Conservation (phyloP, 2,888 invertebrate genomes). For the Aleiodes leptofemur region DNA sequence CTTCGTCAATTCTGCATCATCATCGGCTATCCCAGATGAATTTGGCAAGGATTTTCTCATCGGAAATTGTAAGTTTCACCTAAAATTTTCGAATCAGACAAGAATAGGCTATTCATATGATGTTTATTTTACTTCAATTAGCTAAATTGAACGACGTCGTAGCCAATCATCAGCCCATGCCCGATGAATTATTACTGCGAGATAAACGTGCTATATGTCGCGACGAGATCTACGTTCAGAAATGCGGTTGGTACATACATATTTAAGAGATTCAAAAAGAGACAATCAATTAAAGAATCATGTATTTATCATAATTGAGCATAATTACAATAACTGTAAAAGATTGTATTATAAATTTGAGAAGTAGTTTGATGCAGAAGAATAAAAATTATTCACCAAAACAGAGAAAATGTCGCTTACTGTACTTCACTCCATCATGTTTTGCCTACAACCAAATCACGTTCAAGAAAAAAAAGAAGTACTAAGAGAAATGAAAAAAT, state of each 20-base stretch:
- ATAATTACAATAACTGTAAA: conserved; percentile 7
- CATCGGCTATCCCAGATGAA: conserved; percentile 3
- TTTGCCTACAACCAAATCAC: too few species aligned
- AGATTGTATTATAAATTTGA: neutral
- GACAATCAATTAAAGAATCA: too few species aligned
- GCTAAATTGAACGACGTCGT: neutral
- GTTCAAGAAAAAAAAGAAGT: too few species aligned
- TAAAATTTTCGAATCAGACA: neutral
- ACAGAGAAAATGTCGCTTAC: neutral
- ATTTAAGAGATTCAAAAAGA: too few species aligned
- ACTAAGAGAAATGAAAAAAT: too few species aligned
- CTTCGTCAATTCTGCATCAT: neutral
- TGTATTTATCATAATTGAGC: neutral
- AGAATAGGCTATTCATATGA: neutral
- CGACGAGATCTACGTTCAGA: too few species aligned
- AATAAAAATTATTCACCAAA: conserved; percentile 2
- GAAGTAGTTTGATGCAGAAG: neutral
- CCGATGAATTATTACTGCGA: neutral
- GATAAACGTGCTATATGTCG: neutral
- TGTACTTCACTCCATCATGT: too few species aligned
- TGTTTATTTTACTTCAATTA: neutral
- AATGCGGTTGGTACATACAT: too few species aligned
- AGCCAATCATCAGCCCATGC: neutral
- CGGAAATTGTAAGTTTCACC: neutral
- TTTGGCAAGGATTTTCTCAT: neutral